Conservation (phyloP, 2,113 vertebrate species). For the Rhadina sibilatrix region DNA sequence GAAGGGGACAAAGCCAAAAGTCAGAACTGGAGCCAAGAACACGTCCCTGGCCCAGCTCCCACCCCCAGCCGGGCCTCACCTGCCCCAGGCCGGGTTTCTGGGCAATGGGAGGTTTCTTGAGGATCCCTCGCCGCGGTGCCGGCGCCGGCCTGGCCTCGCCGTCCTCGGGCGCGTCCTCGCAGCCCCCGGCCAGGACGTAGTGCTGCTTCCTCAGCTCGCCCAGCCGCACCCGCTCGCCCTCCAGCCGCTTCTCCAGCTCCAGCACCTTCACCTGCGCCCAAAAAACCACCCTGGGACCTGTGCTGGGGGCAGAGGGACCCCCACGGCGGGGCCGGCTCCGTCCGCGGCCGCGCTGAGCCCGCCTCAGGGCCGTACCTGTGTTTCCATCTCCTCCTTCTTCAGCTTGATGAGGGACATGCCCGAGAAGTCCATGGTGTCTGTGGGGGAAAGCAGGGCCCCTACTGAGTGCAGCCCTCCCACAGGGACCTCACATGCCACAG, state of each 20-base stretch:
- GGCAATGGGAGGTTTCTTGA: conserved; percentile 85
- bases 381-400: conserved; percentile 95
- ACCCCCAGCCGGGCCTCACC: neutral
- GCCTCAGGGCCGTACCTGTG: conserved; percentile 73
- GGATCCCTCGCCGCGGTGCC: conserved; percentile 56
- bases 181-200: conserved; percentile 81
- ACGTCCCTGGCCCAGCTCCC: accelerated
- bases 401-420: conserved; percentile 96
- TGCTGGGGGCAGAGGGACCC: neutral
- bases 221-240: conserved; percentile 85
- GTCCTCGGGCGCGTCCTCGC: neutral
- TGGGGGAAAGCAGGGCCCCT: neutral
- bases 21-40: accelerated
- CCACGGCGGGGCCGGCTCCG: accelerated
- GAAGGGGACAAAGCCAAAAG: accelerated
- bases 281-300: accelerated
- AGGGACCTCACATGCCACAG: neutral
- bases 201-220: conserved; percentile 93
- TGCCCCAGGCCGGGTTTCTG: conserved; percentile 82
- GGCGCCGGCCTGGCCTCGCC: neutral
- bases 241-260: conserved; percentile 88
- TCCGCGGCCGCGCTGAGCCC: accelerated
- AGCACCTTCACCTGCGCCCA: conserved; percentile 88
- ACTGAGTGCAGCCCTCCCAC: accelerated
- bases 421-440: conserved; percentile 97